phyloP scores from a whole-genome alignment of 2,797 vertebrate genomes.

The Uromys caudimaculatus region DNA sequence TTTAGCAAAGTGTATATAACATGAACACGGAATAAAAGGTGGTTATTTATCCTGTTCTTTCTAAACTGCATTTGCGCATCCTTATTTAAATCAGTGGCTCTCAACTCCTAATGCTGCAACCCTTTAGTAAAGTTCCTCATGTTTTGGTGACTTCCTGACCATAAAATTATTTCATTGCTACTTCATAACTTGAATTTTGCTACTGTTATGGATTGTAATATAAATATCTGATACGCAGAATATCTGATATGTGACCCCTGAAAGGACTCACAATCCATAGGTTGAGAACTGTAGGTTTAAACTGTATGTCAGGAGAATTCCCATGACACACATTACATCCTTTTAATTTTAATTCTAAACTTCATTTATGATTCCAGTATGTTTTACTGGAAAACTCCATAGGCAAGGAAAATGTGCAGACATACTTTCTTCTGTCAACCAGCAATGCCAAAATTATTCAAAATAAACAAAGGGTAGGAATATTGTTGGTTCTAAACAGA shows the following conservation, averaged over 20 bases:
- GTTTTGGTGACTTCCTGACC: not conserved
- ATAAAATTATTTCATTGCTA: not conserved
- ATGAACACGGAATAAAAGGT: not conserved
- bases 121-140: not conserved
- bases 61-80: not conserved
- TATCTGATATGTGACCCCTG: not conserved
- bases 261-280: not conserved
- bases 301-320: not conserved
- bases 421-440: not conserved
- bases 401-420: not conserved
- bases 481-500: not conserved
- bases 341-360: conserved; percentile 55
- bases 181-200: not conserved
- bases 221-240: not conserved
- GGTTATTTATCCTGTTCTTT: not conserved
- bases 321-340: not conserved
- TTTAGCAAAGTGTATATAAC: not conserved
- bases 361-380: not conserved
- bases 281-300: not conserved
- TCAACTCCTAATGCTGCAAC: not conserved
- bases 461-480: not conserved
- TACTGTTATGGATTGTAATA: not conserved
- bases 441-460: not conserved
- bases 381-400: not conserved
- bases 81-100: not conserved